Percentiles rank a stretch among this genome's conserved stretches.
phyloP scores from a whole-genome alignment of 1,140 invertebrate species.

The Drosophila neocordata region DNA sequence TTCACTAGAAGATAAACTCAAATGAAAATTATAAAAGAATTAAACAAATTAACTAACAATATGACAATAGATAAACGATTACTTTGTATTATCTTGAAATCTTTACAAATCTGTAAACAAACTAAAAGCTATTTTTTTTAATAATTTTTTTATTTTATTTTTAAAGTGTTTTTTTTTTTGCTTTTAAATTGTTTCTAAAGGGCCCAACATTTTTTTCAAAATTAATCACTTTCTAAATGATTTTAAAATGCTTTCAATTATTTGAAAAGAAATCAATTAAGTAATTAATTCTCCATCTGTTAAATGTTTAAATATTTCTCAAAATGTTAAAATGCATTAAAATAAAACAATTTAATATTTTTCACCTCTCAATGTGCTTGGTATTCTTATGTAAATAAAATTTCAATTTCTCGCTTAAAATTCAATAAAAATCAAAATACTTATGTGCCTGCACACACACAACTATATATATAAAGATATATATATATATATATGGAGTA shows the following conservation, averaged over 20 bases:
- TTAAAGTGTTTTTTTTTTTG: too few species aligned
- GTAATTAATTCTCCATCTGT: neutral
- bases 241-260: constrained; percentile 18
- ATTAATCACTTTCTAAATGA: too few species aligned
- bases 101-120: too few species aligned
- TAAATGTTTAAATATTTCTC: neutral
- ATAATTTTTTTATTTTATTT: too few species aligned
- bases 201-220: too few species aligned
- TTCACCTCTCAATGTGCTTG: neutral
- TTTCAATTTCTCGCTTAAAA: constrained; percentile 15
- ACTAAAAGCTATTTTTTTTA: too few species aligned
- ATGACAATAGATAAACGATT: too few species aligned
- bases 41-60: constrained; percentile 36
- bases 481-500: constrained; percentile 9
- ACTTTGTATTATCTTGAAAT: too few species aligned
- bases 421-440: constrained; percentile 26
- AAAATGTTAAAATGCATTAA: neutral
- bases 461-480: neutral
- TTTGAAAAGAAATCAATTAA: neutral
- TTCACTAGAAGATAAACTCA: constrained; percentile 33
- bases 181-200: too few species aligned
- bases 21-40: constrained; percentile 41
- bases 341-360: neutral
- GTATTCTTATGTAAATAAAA: constrained; percentile 42
- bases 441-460: neutral